Evolutionary conservation across 1,140 invertebrate genomes (phyloP).

Genomic region (Drosophila sulfurigaster): DNA sequence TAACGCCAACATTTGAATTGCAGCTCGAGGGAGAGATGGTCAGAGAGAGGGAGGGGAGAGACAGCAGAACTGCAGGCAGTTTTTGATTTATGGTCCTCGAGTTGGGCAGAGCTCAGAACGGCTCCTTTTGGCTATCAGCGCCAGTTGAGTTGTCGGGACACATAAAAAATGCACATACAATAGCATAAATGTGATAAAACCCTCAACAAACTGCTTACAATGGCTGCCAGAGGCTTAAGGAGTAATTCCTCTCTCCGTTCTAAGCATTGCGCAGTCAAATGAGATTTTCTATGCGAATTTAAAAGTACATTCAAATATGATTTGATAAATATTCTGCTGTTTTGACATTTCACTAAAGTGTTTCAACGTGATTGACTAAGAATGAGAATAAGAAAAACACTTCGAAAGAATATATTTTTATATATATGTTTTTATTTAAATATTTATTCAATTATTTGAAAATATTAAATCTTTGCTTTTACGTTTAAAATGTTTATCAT

Average conservation of each 20-base stretch:
- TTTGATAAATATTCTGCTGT: not conserved
- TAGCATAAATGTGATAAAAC: conserved; percentile 75
- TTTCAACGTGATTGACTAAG: not conserved
- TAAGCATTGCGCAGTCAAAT: conserved; percentile 13
- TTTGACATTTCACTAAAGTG: not conserved
- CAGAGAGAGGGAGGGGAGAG: not conserved
- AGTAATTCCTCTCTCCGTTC: not conserved
- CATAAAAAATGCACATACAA: conserved; percentile 77
- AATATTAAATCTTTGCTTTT: conserved; percentile 52
- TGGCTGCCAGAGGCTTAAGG: conserved; percentile 25
- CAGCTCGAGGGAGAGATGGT: conserved; percentile 21
- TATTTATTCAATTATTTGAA: conserved; percentile 58
- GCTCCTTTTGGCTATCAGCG: conserved; percentile 59
- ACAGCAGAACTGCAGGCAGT: conserved; percentile 55
- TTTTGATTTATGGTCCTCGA: conserved; percentile 75
- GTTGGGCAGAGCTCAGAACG: conserved; percentile 16
- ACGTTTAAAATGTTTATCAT: conserved; percentile 40
- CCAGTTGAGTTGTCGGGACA: conserved; percentile 69
- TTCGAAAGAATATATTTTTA: not conserved
- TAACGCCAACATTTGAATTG: conserved; percentile 84
- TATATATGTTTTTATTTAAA: conserved; percentile 18
- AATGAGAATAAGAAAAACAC: no score
- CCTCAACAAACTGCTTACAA: conserved; percentile 51
- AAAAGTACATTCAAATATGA: conserved; percentile 6
- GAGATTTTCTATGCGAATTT: conserved; percentile 14